These are phyloP conservation scores for Akabosia matsudoensis DNA, from an alignment of 1,140 invertebrate genomes.

Conservation along the genomic window DNA sequence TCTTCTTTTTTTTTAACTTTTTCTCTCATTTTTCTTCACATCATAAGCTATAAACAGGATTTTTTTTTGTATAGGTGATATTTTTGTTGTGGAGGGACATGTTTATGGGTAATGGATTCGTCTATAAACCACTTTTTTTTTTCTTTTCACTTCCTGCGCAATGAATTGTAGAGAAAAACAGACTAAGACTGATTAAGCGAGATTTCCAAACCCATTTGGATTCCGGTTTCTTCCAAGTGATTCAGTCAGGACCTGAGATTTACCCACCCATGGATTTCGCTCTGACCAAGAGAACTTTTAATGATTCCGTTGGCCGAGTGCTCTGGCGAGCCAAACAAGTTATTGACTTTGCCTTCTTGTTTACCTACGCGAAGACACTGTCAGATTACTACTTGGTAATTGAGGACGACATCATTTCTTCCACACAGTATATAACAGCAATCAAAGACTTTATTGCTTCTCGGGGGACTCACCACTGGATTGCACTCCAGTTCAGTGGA, in stretches of 20 bases:
- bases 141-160: not conserved
- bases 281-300: conserved; percentile 34
- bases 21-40: too few relatives aligned
- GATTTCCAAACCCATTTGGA: conserved; percentile 37
- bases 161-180: conserved; percentile 29
- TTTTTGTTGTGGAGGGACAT: not conserved
- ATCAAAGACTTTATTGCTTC: conserved; percentile 35
- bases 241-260: conserved; percentile 33
- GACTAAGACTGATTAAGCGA: conserved; percentile 24
- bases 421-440: conserved; percentile 36
- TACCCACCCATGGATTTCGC: conserved; percentile 44
- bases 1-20: not conserved
- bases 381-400: conserved; percentile 42
- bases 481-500: conserved; percentile 41
- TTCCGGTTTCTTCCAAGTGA: conserved; percentile 44
- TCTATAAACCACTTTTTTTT: not conserved
- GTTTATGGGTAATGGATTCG: not conserved
- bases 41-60: too few relatives aligned
- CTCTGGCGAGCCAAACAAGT: conserved; percentile 45
- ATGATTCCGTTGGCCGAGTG: conserved; percentile 38
- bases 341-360: conserved; percentile 44
- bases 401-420: conserved; percentile 44
- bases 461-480: conserved; percentile 28
- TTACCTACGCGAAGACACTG: conserved; percentile 35
- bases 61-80: not conserved